These are phyloP conservation scores for Caranx ignobilis DNA, from an alignment of 2,113 vertebrate species.

Conservation along the genomic window DNA sequence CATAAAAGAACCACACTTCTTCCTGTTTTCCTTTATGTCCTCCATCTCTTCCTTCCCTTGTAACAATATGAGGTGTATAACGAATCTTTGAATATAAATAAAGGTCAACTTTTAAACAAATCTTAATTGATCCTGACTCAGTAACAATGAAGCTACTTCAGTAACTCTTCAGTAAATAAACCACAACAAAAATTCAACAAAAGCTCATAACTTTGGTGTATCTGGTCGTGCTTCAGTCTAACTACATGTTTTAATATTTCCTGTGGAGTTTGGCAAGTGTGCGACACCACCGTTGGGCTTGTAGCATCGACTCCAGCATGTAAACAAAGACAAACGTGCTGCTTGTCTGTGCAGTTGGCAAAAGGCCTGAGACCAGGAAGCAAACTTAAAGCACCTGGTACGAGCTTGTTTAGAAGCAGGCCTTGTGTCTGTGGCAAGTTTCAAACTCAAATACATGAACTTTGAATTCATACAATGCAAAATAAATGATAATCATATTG, in stretches of 20 bases:
- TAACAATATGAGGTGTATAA: neutral
- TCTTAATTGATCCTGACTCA: neutral
- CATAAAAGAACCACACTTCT: neutral
- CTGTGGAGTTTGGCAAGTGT: constrained; percentile 41
- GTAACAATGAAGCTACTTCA: constrained; percentile 5
- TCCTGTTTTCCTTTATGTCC: neutral
- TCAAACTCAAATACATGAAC: neutral
- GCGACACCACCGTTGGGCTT: neutral
- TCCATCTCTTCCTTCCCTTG: neutral
- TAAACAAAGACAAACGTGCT: constrained; percentile 25
- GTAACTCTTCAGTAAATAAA: constrained; percentile 1
- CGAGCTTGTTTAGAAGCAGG: neutral
- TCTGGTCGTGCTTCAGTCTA: neutral
- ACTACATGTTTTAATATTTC: neutral
- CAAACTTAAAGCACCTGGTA: neutral
- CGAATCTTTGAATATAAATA: constrained; percentile 33
- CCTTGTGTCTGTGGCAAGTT: constrained; percentile 6
- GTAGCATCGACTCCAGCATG: constrained; percentile 21
- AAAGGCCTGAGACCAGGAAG: neutral
- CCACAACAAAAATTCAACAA: neutral
- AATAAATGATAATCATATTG: neutral
- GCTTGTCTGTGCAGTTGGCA: neutral
- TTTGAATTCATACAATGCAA: neutral
- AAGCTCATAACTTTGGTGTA: constrained; percentile 39
- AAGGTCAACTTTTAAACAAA: neutral